Percentiles rank a stretch among this genome's conserved stretches.
Conservation (phyloP, 2,797 vertebrate species). For the Lepus oiostolus region DNA sequence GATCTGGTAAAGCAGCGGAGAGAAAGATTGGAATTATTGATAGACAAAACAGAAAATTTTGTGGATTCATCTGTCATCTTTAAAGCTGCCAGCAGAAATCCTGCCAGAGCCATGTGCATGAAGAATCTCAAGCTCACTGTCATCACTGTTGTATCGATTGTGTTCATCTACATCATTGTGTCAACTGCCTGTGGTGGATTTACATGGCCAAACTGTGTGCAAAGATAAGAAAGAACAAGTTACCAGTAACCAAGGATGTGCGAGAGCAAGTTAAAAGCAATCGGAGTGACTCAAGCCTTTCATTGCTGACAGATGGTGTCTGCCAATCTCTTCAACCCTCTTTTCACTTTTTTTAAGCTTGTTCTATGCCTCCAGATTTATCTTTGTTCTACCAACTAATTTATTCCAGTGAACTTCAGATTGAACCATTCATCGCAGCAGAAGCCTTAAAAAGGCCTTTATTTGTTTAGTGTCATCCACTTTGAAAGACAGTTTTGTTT, state of each 20-base stretch:
- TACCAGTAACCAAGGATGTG: slow-evolving; percentile 74
- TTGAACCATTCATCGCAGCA: slow-evolving; percentile 66
- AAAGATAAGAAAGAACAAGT: slow-evolving; percentile 88
- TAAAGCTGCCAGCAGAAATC: slow-evolving; percentile 98
- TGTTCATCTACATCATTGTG: slow-evolving; percentile 96
- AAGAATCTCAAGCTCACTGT: slow-evolving; percentile 98
- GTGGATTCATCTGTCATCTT: slow-evolving; percentile 93
- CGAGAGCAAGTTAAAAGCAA: slow-evolving; percentile 80
- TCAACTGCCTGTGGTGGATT: slow-evolving; percentile 94
- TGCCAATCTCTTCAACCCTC: slow-evolving; percentile 70
- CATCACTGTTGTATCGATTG: slow-evolving; percentile 93
- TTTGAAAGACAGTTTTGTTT: slow-evolving; percentile 54
- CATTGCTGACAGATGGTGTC: slow-evolving; percentile 79
- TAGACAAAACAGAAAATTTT: too few relatives aligned
- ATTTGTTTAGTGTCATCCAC: slow-evolving; percentile 50
- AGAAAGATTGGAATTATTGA: too few relatives aligned
- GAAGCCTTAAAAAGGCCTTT: slow-evolving; percentile 78
- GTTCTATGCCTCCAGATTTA: slow-evolving; percentile 64
- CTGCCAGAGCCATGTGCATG: slow-evolving; percentile 99
- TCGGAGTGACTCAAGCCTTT: slow-evolving; percentile 80
- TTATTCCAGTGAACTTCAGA: slow-evolving; percentile 70
- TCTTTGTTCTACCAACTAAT: slow-evolving; percentile 71
- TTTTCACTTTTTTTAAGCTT: slow-evolving; percentile 80
- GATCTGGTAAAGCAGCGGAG: too few relatives aligned
- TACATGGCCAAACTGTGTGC: slow-evolving; percentile 93